Conservation (phyloP, 2,888 invertebrate genomes). For the Formica aserva region DNA sequence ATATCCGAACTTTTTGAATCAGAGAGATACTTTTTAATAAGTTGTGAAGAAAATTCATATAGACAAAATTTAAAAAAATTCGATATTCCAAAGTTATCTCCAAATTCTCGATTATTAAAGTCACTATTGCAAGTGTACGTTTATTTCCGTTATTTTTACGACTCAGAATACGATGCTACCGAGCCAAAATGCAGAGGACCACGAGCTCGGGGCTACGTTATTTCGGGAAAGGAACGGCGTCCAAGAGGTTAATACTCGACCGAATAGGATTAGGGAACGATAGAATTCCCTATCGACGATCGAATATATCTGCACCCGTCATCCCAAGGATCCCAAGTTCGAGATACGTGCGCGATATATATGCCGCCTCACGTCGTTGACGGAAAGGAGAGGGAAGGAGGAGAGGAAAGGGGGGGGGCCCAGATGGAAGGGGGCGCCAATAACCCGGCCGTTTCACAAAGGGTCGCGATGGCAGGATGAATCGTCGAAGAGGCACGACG, state of each 20-base stretch:
- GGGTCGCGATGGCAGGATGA: conserved; percentile 73
- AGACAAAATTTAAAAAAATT: neutral
- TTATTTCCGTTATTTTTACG: neutral
- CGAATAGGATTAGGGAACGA: conserved; percentile 42
- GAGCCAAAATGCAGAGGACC: neutral
- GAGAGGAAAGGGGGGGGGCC: neutral
- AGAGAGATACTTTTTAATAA: neutral
- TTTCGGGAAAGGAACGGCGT: neutral
- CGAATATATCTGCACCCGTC: conserved; percentile 51
- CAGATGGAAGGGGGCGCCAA: conserved; percentile 64
- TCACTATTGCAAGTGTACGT: neutral
- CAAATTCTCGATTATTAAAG: neutral
- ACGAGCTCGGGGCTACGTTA: neutral
- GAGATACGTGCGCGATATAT: conserved; percentile 49
- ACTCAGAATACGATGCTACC: neutral
- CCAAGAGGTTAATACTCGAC: conserved; percentile 33
- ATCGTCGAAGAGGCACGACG: conserved; percentile 73
- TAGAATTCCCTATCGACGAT: conserved; percentile 49
- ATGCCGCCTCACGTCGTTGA: conserved; percentile 37
- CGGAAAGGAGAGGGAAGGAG: conserved; percentile 11
- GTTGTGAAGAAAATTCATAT: neutral
- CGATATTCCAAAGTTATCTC: neutral
- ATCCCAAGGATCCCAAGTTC: conserved; percentile 40
- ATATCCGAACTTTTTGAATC: neutral
- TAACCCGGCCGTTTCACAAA: conserved; percentile 71